These are phyloP conservation scores for Noctua janthina DNA, from an alignment of 2,888 invertebrate species.

Conservation along the genomic window DNA sequence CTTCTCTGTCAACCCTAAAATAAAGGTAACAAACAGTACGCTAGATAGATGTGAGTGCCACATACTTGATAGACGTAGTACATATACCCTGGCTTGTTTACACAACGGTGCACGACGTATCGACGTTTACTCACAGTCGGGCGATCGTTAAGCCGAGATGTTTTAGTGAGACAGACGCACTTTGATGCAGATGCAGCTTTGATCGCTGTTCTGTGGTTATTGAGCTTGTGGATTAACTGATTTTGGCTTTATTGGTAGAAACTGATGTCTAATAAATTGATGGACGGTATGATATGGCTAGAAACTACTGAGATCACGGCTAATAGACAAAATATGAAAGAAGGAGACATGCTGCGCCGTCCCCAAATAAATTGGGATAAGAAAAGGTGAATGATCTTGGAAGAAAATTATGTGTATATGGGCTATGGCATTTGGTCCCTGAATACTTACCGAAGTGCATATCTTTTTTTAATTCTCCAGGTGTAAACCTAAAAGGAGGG, in stretches of 20 bases:
- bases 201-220: not conserved
- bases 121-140: constrained; percentile 47
- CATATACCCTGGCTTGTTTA: constrained; percentile 38
- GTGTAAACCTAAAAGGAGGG: not conserved
- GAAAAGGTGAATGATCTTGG: not conserved
- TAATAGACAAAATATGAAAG: not conserved
- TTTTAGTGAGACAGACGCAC: constrained; percentile 36
- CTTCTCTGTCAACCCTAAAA: constrained; percentile 29
- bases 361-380: not conserved
- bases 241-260: not conserved
- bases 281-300: not conserved
- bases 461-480: not conserved
- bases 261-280: not conserved
- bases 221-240: constrained; percentile 23
- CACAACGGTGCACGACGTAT: constrained; percentile 53
- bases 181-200: constrained; percentile 54
- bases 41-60: constrained; percentile 22
- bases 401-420: not conserved
- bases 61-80: constrained; percentile 32
- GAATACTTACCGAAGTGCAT: not conserved
- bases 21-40: constrained; percentile 43
- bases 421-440: not conserved
- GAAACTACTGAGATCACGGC: not conserved
- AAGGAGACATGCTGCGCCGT: not conserved
- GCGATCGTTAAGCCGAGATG: constrained; percentile 48